Evolutionary conservation across 2,797 vertebrate genomes (phyloP).

Genomic region (Decapterus maruadsi): DNA sequence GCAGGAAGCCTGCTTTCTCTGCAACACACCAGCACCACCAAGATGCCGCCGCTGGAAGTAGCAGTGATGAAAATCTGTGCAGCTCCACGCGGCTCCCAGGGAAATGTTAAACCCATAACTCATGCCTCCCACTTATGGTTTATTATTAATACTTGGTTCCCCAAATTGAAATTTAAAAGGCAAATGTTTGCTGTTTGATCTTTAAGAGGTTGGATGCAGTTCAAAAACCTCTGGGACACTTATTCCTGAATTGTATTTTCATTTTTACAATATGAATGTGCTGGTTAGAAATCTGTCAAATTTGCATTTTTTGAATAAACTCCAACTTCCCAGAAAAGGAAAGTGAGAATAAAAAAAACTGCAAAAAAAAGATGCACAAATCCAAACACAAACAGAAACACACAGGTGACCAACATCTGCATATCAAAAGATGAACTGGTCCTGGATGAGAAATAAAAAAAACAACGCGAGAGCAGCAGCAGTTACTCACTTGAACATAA

Average conservation of each 20-base stretch:
- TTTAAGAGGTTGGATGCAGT: conserved; percentile 69
- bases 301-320: conserved; percentile 36
- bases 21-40: conserved; percentile 80
- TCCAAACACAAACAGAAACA: conserved; percentile 4
- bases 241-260: conserved; percentile 44
- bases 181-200: conserved; percentile 82
- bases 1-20: not conserved
- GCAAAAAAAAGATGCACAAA: not conserved
- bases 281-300: conserved; percentile 17
- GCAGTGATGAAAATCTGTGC: conserved; percentile 38
- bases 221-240: conserved; percentile 64
- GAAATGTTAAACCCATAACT: conserved; percentile 84
- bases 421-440: conserved; percentile 19
- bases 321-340: conserved; percentile 8
- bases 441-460: conserved; percentile 20
- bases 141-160: conserved; percentile 80
- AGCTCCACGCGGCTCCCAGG: conserved; percentile 53
- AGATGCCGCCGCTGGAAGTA: conserved; percentile 51
- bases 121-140: conserved; percentile 79
- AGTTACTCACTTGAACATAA: conserved; percentile 93
- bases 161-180: conserved; percentile 76
- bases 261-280: conserved; percentile 54
- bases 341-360: conserved; percentile 16
- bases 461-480: conserved; percentile 10
- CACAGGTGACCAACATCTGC: conserved; percentile 25